Evolutionary conservation across 2,888 invertebrate genomes (phyloP).

Genomic region (Mimas tiliae): DNA sequence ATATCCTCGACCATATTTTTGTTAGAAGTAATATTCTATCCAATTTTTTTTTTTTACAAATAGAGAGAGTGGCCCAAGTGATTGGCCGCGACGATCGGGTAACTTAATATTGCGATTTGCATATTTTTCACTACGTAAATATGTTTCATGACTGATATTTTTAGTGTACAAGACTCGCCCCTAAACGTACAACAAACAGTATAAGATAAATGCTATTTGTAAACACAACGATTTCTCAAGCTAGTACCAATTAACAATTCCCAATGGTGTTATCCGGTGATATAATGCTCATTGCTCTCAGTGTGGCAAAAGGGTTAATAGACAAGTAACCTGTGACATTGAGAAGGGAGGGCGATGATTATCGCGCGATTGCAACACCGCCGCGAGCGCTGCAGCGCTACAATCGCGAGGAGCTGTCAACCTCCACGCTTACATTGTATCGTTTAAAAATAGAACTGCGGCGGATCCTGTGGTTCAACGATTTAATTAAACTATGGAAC

Average conservation of each 20-base stretch:
- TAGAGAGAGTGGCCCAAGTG: too few species aligned
- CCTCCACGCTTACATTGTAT: slow-evolving; percentile 21
- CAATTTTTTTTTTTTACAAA: too few species aligned
- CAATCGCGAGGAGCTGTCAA: slow-evolving; percentile 25
- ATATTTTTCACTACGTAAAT: too few species aligned
- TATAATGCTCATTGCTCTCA: slow-evolving; percentile 35
- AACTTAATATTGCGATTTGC: too few species aligned
- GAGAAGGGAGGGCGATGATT: slow-evolving; percentile 45
- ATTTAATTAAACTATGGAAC: background rate
- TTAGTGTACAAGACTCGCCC: too few species aligned
- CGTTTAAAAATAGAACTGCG: slow-evolving; percentile 4
- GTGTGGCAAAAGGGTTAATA: slow-evolving; percentile 42
- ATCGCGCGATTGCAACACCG: slow-evolving; percentile 33
- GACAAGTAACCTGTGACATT: slow-evolving; percentile 53
- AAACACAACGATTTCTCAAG: background rate
- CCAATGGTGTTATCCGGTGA: slow-evolving; percentile 26
- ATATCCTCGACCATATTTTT: too few species aligned
- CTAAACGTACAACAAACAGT: background rate
- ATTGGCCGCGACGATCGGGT: too few species aligned
- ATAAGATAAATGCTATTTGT: background rate
- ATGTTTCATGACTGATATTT: too few species aligned
- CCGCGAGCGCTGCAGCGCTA: slow-evolving; percentile 24
- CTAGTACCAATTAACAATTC: background rate
- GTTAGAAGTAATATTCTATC: too few species aligned
- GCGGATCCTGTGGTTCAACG: background rate